Evolutionary conservation across 2,888 invertebrate species (phyloP), one percentile per base, ranked within the genome.

Genomic region (Lysandra coridon): DNA sequence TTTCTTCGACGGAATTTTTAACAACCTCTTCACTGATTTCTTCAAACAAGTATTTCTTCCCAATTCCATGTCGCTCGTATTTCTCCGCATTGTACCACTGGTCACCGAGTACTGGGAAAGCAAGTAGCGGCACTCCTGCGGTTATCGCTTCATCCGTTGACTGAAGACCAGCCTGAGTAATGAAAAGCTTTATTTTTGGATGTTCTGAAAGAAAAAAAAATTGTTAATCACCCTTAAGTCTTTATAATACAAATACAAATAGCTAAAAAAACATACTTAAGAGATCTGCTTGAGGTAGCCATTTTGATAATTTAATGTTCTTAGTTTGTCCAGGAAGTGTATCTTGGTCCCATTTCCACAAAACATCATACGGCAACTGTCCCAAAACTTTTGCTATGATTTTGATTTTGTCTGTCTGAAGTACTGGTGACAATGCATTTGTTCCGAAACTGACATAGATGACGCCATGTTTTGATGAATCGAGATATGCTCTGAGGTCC

Each of bases 381-480:
- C 49, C 69, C 23, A 78, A 53, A n/a, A 78, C 78, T 49, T 53
- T 69, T 17, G 73, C 73, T 53, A 78, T 78, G 2, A n/a, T 69
- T 69, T 78, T 17, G 33, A 78, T 57, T 73, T 73, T 73, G 5
- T 73, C 53, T 5, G 10, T 37, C 40, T 62, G 40, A 44, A 78
- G 23, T 44, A 78, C 7, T 53, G 23, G 30, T 23, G 40, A 79
- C 44, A 5, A 83, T 4, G 87, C 81, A 30, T 87, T 87, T 4
- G 88, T 86, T 1, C 90, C 90, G 79, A 90, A 85, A 80, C 89
- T 90, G 64, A 90, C 85, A 80, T 87, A 88, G 53, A 90, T 86
- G 14, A 88, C 87, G 0, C 91, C 90, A 17, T 88, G 82, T 37
- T 82, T 82, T 4, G 89, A 87, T 0, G 84, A 81, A 79, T 88